A percentile compares a stretch with the other conserved stretches of the same genome.
These are phyloP conservation scores for Falco rusticolus DNA, from an alignment of 2,797 vertebrate genomes.

Conservation along the genomic window DNA sequence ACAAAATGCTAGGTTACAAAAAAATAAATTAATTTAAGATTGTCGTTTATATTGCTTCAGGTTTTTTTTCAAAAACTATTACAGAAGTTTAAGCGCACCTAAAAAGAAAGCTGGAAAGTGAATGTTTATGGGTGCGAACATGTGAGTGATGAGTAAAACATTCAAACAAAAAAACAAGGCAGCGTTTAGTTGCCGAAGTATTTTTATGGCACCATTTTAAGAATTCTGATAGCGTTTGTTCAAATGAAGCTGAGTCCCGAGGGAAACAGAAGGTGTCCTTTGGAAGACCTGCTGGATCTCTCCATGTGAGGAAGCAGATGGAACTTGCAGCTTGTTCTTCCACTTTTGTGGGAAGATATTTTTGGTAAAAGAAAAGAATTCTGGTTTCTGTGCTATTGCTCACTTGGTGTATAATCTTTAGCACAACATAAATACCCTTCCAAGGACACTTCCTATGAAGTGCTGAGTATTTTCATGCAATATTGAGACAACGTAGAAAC, in stretches of 20 bases:
- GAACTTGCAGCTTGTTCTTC: slow-evolving; percentile 40
- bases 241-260: background rate
- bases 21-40: background rate
- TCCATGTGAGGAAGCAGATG: slow-evolving; percentile 7
- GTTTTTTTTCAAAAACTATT: background rate
- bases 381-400: background rate
- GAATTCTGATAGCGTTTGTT: background rate
- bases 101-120: background rate
- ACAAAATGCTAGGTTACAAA: background rate
- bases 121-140: background rate
- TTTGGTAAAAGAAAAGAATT: slow-evolving; percentile 30
- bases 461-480: background rate
- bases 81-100: background rate
- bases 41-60: background rate
- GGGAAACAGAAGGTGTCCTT: slow-evolving; percentile 28
- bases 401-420: slow-evolving; percentile 22
- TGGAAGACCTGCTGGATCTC: slow-evolving; percentile 2
- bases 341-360: slow-evolving; percentile 12
- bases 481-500: background rate
- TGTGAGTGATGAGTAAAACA: background rate
- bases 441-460: background rate
- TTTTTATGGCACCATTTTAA: background rate
- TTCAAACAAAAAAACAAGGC: background rate
- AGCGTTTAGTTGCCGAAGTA: background rate
- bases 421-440: background rate